Evolutionary conservation across 2,888 invertebrate species (phyloP).

Genomic region (Acleris laterana): DNA sequence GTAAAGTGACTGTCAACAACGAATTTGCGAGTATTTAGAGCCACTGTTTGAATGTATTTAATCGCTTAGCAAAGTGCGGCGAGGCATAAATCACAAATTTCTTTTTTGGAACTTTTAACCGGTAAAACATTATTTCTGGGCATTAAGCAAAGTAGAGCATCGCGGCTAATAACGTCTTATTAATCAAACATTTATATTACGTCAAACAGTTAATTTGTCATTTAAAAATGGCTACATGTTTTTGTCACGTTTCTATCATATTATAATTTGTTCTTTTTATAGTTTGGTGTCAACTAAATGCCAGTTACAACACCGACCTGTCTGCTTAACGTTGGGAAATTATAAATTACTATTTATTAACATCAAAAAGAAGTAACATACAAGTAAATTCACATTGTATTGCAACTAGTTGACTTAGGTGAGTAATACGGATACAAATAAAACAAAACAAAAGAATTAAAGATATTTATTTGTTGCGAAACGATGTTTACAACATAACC

Average conservation of each 20-base stretch:
- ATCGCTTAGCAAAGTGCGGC: slow-evolving; percentile 12
- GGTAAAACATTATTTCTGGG: not conserved
- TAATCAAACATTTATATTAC: slow-evolving; percentile 13
- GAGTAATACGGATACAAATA: too few relatives aligned
- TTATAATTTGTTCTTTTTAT: not conserved
- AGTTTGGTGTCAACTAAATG: not conserved
- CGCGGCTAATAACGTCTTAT: slow-evolving; percentile 4
- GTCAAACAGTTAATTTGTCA: not conserved
- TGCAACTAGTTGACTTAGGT: too few relatives aligned
- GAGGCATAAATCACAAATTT: slow-evolving; percentile 27
- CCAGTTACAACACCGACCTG: not conserved
- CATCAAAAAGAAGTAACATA: too few relatives aligned
- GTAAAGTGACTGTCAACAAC: slow-evolving; percentile 28
- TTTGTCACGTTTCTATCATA: not conserved
- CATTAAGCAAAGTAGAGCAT: slow-evolving; percentile 11
- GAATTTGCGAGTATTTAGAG: slow-evolving; percentile 38
- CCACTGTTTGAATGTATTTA: slow-evolving; percentile 22
- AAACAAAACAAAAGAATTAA: too few relatives aligned
- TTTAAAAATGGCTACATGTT: slow-evolving; percentile 1
- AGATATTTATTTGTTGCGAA: too few relatives aligned
- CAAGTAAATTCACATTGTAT: too few relatives aligned
- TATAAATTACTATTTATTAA: too few relatives aligned
- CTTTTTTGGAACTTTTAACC: slow-evolving; percentile 16
- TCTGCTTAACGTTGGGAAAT: not conserved
- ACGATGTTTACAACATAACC: too few relatives aligned